Base-by-base conservation (phyloP, 2,797 vertebrate species). In the Amblyopsis hoosieri region DNA sequence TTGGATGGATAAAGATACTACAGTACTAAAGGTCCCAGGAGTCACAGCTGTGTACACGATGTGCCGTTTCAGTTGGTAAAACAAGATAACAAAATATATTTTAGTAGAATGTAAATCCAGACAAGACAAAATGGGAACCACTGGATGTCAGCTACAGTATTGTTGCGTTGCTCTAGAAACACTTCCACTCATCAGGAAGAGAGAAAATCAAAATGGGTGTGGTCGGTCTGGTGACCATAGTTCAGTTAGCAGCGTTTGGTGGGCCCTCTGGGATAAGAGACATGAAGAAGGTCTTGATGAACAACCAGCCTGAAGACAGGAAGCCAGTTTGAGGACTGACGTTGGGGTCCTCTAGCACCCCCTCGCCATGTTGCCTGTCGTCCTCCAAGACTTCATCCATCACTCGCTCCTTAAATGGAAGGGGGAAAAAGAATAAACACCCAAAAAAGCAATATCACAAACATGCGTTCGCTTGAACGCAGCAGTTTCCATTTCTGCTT, bases 221-320 rank as follows among this genome's bases (percentile, higher is more conserved):
- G 37, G 61, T 2, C 10, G 29, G n/a, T 48, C 37, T 8, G 7
- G 31, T 14, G 17, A 66, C 56, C 7, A 37, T 46, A 49, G 72
- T 54, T 93, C 91, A 98, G 90, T 98, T 97, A 73, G 94, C 95
- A 69, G 94, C 94, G 66, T 96, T 95, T 14, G 94, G 94, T 65
- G 95, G 94, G 5, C 96, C 96, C 87, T 98, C 97, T 0, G 97
- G 97, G 76, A 98, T 97, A 7, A 98, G 94, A 0, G 97, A 98
- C 72, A 95, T 98, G 84, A 98, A 98, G 87, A 98, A 98, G 31
- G 96, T 96, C 47, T 94, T 94, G 81, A 98, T 92, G 78, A 98
- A 98, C 2, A 96, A 96, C 96, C 96, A 98, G 0, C 95, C 95
- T 59, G 96, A 95, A 57, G 96, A 95, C 85, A 97, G 86, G 81